phyloP scores from a whole-genome alignment of 2,113 vertebrate species.

The Phylloscopus trochilus region DNA sequence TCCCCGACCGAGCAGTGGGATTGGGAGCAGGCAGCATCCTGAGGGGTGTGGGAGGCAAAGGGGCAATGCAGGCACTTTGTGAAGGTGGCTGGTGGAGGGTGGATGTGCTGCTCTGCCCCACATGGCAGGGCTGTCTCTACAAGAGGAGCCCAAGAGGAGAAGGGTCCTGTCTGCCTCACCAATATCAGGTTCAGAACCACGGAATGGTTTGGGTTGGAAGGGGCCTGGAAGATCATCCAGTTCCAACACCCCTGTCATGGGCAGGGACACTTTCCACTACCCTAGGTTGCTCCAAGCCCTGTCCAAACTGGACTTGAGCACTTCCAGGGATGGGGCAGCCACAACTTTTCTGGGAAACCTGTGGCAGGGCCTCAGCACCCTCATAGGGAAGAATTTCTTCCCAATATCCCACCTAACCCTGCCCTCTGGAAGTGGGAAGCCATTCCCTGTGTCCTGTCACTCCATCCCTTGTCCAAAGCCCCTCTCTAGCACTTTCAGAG shows the following conservation, averaged over 20 bases:
- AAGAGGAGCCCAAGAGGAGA: neutral
- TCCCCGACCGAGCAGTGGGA: rapidly evolving
- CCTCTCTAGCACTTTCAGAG: neutral
- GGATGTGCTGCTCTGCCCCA: neutral
- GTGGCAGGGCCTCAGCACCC: rapidly evolving
- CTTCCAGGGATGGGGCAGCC: neutral
- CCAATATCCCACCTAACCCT: neutral
- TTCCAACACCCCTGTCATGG: rapidly evolving
- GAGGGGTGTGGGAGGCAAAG: neutral
- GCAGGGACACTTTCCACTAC: neutral
- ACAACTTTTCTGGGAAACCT: neutral
- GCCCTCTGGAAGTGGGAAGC: neutral
- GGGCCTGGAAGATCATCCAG: neutral
- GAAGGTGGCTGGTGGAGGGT: neutral
- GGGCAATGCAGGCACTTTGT: rapidly evolving
- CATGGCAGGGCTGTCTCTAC: rapidly evolving
- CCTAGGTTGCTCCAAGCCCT: neutral
- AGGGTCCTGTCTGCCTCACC: neutral
- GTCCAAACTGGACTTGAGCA: rapidly evolving
- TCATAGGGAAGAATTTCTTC: rapidly evolving
- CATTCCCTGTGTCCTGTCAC: neutral
- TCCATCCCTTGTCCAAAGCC: neutral
- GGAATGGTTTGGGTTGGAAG: neutral
- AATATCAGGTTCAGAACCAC: neutral
- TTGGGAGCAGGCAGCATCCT: neutral